Evolutionary conservation across 2,113 vertebrate genomes (phyloP).

Genomic region (human (Homo sapiens)): DNA sequence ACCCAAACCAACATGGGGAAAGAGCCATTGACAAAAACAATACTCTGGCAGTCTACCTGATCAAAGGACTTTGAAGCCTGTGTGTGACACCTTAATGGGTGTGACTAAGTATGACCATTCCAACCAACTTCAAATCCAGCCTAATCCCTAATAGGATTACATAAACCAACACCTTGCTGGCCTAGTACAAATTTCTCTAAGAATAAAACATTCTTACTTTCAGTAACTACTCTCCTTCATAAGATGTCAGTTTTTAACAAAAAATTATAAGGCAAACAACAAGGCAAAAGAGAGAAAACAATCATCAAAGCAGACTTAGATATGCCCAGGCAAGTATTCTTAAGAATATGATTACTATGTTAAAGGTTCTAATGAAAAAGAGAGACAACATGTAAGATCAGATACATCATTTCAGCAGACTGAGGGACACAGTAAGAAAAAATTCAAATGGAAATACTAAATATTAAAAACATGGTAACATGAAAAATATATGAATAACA

Average conservation of each 20-base stretch:
- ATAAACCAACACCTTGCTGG: not conserved
- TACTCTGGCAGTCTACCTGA: not conserved
- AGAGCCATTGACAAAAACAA: not conserved
- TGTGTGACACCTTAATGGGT: not conserved
- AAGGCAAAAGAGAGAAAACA: not conserved
- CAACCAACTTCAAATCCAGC: not conserved
- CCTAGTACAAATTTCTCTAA: not conserved
- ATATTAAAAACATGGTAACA: not conserved
- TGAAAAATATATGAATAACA: not conserved
- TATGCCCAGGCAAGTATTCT: not conserved
- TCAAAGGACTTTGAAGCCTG: not conserved
- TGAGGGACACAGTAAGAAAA: not conserved
- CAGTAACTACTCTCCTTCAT: not conserved
- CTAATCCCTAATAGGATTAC: no score
- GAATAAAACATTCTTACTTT: not conserved
- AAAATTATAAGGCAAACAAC: not conserved
- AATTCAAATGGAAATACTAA: not conserved
- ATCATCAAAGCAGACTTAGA: not conserved
- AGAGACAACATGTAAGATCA: not conserved
- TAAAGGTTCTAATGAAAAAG: not conserved
- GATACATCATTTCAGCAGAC: not conserved
- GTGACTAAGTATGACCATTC: not conserved
- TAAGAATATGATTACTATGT: not conserved
- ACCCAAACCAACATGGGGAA: not conserved
- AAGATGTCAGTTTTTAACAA: not conserved